These are phyloP conservation scores for Synergus itoensis DNA, from an alignment of 2,888 invertebrate species.

Conservation along the genomic window DNA sequence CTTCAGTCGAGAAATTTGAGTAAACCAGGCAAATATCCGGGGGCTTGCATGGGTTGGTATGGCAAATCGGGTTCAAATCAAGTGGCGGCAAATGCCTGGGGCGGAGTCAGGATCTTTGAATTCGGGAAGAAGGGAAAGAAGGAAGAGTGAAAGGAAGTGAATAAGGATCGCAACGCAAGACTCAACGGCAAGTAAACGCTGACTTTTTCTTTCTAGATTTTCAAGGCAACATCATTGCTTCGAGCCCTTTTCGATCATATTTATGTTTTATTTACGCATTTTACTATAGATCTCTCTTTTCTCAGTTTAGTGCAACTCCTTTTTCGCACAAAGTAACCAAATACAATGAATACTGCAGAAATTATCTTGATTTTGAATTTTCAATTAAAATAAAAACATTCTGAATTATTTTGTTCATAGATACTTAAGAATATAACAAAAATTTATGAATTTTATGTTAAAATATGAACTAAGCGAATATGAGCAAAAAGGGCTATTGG, in stretches of 20 bases:
- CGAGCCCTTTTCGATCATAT: slow-evolving; percentile 63
- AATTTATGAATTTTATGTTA: background rate
- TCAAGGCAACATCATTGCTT: slow-evolving; percentile 33
- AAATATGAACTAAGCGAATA: slow-evolving; percentile 17
- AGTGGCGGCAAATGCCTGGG: slow-evolving; percentile 70
- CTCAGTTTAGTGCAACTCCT: background rate
- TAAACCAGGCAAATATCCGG: slow-evolving; percentile 71
- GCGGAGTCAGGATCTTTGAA: slow-evolving; percentile 50
- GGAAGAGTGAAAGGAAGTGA: slow-evolving; percentile 34
- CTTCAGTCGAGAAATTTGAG: slow-evolving; percentile 62
- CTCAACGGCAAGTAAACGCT: slow-evolving; percentile 50
- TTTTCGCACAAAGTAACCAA: too few species aligned
- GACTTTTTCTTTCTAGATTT: slow-evolving; percentile 57
- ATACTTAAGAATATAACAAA: background rate
- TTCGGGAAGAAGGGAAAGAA: slow-evolving; percentile 40
- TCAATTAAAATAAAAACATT: too few species aligned
- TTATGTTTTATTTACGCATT: slow-evolving; percentile 64
- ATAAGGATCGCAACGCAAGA: slow-evolving; percentile 41
- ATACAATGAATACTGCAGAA: too few species aligned
- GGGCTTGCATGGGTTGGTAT: slow-evolving; percentile 58
- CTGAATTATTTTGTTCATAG: too few species aligned
- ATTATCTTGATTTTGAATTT: too few species aligned
- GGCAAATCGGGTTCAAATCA: slow-evolving; percentile 72
- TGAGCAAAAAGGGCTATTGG: background rate
- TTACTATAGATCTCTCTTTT: slow-evolving; percentile 5